phyloP scores from a whole-genome alignment of 2,113 vertebrate genomes.

The Planiliza haematocheilus region DNA sequence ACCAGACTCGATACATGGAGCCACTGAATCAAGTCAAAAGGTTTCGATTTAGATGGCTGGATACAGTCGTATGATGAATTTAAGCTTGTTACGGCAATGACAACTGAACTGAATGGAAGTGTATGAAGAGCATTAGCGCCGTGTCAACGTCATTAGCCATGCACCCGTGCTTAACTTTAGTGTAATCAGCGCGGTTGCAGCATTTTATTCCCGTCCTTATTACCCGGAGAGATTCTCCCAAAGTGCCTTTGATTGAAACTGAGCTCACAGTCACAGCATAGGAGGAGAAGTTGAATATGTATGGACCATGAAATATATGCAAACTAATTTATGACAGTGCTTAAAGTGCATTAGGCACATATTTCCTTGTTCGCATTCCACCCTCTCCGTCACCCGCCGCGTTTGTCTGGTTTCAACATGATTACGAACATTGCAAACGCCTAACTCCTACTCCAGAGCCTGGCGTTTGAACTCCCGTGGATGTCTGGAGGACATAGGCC shows the following conservation, averaged over 20 bases:
- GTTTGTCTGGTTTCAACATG: conserved; percentile 54
- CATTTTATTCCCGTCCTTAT: conserved; percentile 48
- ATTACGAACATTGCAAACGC: conserved; percentile 46
- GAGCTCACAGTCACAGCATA: not conserved
- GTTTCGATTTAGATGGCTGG: conserved; percentile 16
- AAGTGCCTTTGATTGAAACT: conserved; percentile 42
- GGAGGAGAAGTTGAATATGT: conserved; percentile 12
- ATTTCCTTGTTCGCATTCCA: conserved; percentile 29
- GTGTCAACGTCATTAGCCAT: conserved; percentile 66
- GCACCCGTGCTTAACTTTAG: conserved; percentile 55
- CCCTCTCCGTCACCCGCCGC: conserved; percentile 28
- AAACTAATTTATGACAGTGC: conserved; percentile 59
- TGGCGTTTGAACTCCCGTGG: conserved; percentile 29
- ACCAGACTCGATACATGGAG: not conserved
- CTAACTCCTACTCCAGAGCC: conserved; percentile 24
- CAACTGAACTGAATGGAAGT: conserved; percentile 46
- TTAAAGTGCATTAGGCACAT: conserved; percentile 60
- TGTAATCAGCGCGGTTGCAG: conserved; percentile 55
- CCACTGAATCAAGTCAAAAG: conserved; percentile 3
- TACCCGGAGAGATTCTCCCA: conserved; percentile 30
- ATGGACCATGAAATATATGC: conserved; percentile 60
- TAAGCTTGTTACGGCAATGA: conserved; percentile 51
- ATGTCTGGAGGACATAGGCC: conserved; percentile 24
- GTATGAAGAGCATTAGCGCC: conserved; percentile 53
- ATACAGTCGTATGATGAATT: conserved; percentile 29